Percentiles rank a stretch among this genome's conserved stretches.
These are phyloP conservation scores for Arenaria interpres DNA, from an alignment of 2,113 vertebrate genomes.

Conservation along the genomic window DNA sequence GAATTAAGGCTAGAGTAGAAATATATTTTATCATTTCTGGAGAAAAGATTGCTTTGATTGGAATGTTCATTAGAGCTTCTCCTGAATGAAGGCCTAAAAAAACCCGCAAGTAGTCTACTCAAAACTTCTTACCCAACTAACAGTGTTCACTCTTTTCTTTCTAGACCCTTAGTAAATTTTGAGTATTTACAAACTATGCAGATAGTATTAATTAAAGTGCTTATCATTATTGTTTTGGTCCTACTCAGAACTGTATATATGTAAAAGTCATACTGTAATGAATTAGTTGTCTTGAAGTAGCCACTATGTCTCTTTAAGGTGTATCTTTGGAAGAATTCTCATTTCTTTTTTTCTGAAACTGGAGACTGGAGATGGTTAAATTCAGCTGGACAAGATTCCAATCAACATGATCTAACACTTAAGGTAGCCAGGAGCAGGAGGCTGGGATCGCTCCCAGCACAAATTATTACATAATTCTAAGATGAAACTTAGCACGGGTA, in stretches of 20 bases:
- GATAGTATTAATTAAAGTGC: neutral
- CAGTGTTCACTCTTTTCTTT: neutral
- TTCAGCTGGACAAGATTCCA: rapidly evolving
- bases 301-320: neutral
- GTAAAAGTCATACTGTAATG: neutral
- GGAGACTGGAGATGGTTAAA: neutral
- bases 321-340: neutral
- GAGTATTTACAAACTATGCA: neutral
- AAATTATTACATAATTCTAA: neutral
- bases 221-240: neutral
- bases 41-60: neutral
- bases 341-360: neutral
- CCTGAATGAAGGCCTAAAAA: neutral
- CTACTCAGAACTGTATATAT: neutral
- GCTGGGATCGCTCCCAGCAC: neutral
- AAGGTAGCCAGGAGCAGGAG: neutral
- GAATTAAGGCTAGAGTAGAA: neutral
- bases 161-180: neutral
- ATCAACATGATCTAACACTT: neutral
- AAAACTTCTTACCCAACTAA: neutral
- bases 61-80: neutral
- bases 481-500: neutral
- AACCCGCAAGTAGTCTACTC: neutral
- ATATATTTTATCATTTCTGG: neutral
- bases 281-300: neutral